These are phyloP conservation scores for Drosophila nasuta DNA, from an alignment of 1,140 invertebrate genomes.

Conservation along the genomic window DNA sequence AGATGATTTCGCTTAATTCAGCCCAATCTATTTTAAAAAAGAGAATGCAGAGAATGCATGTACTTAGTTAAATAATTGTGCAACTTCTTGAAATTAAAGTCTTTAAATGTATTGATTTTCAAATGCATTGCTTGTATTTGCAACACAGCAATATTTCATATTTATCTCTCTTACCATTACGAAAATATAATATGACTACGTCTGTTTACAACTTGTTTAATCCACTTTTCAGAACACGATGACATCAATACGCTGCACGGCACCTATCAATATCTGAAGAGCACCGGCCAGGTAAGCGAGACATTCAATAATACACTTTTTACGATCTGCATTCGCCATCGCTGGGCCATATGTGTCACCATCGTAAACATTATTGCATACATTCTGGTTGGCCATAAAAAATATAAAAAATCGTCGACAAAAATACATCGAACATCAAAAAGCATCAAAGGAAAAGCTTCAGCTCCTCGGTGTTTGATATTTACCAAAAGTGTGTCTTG, in stretches of 20 bases:
- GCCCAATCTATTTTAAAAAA: too few species aligned
- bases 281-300: slow-evolving; percentile 81
- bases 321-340: slow-evolving; percentile 42
- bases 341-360: slow-evolving; percentile 27
- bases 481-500: slow-evolving; percentile 43
- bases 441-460: slow-evolving; percentile 49
- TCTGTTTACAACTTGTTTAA: slow-evolving; percentile 3
- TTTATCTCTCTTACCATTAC: neutral
- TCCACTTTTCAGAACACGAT: slow-evolving; percentile 70
- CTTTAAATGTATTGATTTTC: too few species aligned
- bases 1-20: too few species aligned
- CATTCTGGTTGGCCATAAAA: slow-evolving; percentile 63
- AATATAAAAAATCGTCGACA: slow-evolving; percentile 16
- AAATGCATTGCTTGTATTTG: too few species aligned
- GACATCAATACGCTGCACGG: slow-evolving; percentile 82
- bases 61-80: too few species aligned
- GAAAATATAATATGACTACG: neutral
- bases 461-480: slow-evolving; percentile 78
- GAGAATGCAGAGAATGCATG: too few species aligned
- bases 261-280: slow-evolving; percentile 82
- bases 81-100: too few species aligned
- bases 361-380: slow-evolving; percentile 68
- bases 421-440: slow-evolving; percentile 29
- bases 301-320: slow-evolving; percentile 5
- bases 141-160: neutral